Base-by-base conservation (phyloP, 2,113 vertebrate species). In the Neotragus pygmaeus region DNA sequence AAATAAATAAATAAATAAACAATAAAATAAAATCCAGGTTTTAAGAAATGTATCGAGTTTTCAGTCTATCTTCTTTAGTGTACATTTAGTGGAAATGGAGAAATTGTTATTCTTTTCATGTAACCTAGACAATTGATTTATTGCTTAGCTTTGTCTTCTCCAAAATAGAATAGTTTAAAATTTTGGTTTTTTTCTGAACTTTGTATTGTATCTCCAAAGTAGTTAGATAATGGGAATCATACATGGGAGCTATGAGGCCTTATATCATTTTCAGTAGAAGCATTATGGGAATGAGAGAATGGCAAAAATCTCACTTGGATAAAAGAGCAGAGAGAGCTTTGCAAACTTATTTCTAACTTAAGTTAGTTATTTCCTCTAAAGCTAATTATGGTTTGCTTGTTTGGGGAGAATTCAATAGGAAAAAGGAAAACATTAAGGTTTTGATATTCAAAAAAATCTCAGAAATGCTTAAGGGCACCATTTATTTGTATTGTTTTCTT, bases 391-490 rank as follows among this genome's bases (percentile, higher is more conserved):
- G 25, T 58, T 4, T 77, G 27, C 66, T 90, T 88, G 47, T 95
- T 80, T 73, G n/a, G 9, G 57, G 11, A 73, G 27, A 88, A 92
- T 87, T 92, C 5, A 87, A 16, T 58, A 87, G 36, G 25, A 87
- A 83, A 95, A 84, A 88, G 7, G 25, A 85, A 95, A 92, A 39
- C n/a, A 16, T 73, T 81, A 97, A 93, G 36, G 28, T 94, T 10
- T 64, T 70, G n/a, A 36, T 19, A 93, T 9, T 16, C n/a, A 73
- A 92, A 75, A n/a, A 80, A 77, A 66, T 45, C 6, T 43, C 3
- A 83, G 85, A 77, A 77, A 92, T 27, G 86, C 36, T 55, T 86
- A 80, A 73, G 13, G 91, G 58, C 70, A 78, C 33, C 53, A 95
- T 93, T 92, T 88, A 94, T 55, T 85, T 95, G 2, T 91, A 66